phyloP scores from a whole-genome alignment of 2,113 vertebrate genomes.

The Caranx melampygus region DNA sequence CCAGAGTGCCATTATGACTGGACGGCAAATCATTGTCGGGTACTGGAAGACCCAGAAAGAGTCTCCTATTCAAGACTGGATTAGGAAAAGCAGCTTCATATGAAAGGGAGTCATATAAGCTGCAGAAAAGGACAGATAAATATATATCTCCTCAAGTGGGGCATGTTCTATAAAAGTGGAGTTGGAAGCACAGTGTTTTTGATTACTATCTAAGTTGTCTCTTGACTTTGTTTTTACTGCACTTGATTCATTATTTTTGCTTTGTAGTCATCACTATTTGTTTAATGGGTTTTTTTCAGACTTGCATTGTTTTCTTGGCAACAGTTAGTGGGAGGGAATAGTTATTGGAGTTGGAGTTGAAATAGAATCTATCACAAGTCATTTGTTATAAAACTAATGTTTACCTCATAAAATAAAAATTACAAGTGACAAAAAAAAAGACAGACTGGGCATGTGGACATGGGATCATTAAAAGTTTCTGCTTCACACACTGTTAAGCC shows the following conservation, averaged over 20 bases:
- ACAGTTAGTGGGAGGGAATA: too few relatives aligned
- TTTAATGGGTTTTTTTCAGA: too few relatives aligned
- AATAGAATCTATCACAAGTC: background rate
- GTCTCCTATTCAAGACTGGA: background rate
- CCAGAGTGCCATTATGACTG: background rate
- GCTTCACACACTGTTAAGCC: slow-evolving; percentile 36
- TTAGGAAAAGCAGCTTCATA: background rate
- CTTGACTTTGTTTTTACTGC: too few relatives aligned
- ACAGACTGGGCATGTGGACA: slow-evolving; percentile 1
- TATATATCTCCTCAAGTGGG: background rate
- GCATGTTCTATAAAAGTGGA: background rate
- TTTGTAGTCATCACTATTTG: too few relatives aligned
- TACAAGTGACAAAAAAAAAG: too few relatives aligned
- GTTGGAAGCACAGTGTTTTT: too few relatives aligned
- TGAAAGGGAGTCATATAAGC: background rate
- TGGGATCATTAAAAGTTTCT: slow-evolving; percentile 62
- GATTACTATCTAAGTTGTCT: too few relatives aligned
- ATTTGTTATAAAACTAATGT: too few relatives aligned
- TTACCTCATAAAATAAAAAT: background rate
- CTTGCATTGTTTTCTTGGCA: too few relatives aligned
- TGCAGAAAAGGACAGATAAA: background rate
- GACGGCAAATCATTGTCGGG: background rate
- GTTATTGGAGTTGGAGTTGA: background rate
- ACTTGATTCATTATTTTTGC: too few relatives aligned
- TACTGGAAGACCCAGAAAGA: background rate